phyloP scores from a whole-genome alignment of 2,113 vertebrate genomes.

The Typhlomys cinereus region DNA sequence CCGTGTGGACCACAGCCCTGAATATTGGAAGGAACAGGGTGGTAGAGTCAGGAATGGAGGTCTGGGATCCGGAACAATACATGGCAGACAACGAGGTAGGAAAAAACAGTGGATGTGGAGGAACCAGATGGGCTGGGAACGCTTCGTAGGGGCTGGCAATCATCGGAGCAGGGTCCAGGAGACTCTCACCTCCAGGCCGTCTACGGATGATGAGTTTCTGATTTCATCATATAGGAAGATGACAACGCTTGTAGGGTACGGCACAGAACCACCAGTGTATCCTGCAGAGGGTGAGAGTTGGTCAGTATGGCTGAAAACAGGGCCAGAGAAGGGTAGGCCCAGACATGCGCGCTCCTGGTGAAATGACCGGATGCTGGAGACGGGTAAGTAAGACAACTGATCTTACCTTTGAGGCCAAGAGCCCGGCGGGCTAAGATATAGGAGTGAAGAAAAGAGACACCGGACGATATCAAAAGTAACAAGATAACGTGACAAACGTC shows the following conservation, averaged over 20 bases:
- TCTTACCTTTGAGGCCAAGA: not conserved
- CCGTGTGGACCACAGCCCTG: not conserved
- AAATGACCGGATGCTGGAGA: not conserved
- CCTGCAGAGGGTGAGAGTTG: constrained; percentile 70
- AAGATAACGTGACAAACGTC: not conserved
- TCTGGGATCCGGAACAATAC: not conserved
- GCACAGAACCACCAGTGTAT: constrained; percentile 89
- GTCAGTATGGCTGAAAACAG: not conserved
- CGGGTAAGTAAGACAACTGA: not conserved
- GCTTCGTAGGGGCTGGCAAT: not conserved
- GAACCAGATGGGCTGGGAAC: not conserved
- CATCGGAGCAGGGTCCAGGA: not conserved
- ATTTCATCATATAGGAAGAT: constrained; percentile 89
- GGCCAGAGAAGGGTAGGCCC: not conserved
- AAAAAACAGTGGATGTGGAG: not conserved
- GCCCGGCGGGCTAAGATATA: no score
- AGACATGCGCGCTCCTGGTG: no score
- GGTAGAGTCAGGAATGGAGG: not conserved
- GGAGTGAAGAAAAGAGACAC: not conserved
- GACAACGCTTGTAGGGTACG: constrained; percentile 86
- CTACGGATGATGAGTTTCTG: constrained; percentile 83
- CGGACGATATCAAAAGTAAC: not conserved
- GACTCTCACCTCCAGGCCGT: constrained; percentile 84
- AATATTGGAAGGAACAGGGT: not conserved
- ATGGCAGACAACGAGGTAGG: not conserved